Conservation (phyloP, 1,140 invertebrate genomes). For the Acromyrmex heyeri region DNA sequence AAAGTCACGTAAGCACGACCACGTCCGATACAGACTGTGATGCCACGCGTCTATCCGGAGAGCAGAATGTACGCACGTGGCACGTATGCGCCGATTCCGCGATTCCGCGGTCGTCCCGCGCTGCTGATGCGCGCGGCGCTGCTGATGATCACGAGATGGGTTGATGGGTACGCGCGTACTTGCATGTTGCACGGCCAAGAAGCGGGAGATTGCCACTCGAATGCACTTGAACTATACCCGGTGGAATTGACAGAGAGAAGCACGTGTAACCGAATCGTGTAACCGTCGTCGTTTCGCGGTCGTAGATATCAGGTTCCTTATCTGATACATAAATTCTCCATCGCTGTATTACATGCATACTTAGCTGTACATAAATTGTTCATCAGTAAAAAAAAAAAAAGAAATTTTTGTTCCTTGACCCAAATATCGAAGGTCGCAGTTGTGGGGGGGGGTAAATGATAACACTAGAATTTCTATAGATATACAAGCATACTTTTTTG, state of each 20-base stretch:
- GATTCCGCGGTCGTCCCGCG: constrained; percentile 50
- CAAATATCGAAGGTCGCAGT: neutral
- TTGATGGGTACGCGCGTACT: constrained; percentile 1
- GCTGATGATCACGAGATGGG: neutral
- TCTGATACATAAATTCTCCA: constrained; percentile 1
- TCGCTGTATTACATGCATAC: neutral
- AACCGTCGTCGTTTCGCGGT: neutral
- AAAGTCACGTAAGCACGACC: constrained; percentile 58
- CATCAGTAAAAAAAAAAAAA: neutral
- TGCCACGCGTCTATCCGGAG: constrained; percentile 81
- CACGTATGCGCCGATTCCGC: constrained; percentile 65
- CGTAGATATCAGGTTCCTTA: constrained; percentile 3
- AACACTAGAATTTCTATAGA: neutral
- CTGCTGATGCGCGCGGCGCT: constrained; percentile 27
- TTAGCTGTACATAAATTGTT: neutral
- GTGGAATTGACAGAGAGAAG: neutral
- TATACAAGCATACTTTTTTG: too few species aligned
- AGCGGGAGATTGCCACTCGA: neutral
- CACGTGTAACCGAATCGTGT: neutral
- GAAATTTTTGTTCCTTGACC: neutral
- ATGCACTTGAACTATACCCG: neutral
- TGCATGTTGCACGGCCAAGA: neutral
- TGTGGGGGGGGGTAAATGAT: too few species aligned
- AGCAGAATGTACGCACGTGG: constrained; percentile 76
- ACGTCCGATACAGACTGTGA: constrained; percentile 81